These are phyloP conservation scores for Toxotes jaculatrix DNA, from an alignment of 2,113 vertebrate genomes.

Conservation along the genomic window DNA sequence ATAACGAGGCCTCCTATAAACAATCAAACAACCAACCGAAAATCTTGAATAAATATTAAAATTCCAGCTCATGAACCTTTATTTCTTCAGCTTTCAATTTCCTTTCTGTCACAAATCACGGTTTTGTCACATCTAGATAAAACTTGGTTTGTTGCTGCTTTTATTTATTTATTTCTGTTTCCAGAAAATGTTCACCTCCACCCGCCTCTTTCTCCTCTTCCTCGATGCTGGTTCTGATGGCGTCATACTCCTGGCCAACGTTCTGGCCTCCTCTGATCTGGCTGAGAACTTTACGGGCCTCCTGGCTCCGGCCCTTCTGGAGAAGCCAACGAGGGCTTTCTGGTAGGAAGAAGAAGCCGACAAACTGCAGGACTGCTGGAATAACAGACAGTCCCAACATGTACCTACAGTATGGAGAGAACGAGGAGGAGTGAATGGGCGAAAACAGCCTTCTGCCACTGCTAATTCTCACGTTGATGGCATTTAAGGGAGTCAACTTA, in stretches of 20 bases:
- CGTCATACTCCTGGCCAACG: constrained; percentile 75
- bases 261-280: constrained; percentile 89
- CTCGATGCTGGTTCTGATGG: constrained; percentile 87
- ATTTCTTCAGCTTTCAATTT: neutral
- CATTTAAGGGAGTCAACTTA: too few relatives aligned
- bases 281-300: constrained; percentile 88
- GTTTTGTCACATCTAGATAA: too few relatives aligned
- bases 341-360: constrained; percentile 94
- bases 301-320: constrained; percentile 91
- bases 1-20: constrained; percentile 88
- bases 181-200: constrained; percentile 78
- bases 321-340: constrained; percentile 99
- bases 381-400: constrained; percentile 94
- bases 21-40: neutral
- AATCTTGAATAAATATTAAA: neutral
- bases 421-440: neutral
- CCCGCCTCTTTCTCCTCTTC: constrained; percentile 89
- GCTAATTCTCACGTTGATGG: too few relatives aligned
- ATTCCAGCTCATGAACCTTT: neutral
- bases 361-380: constrained; percentile 92
- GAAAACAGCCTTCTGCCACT: neutral
- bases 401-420: constrained; percentile 83
- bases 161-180: neutral
- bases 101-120: neutral
- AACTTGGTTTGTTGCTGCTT: too few relatives aligned